Conservation (phyloP, 2,113 vertebrate species). For the Microcebus tavaratra region DNA sequence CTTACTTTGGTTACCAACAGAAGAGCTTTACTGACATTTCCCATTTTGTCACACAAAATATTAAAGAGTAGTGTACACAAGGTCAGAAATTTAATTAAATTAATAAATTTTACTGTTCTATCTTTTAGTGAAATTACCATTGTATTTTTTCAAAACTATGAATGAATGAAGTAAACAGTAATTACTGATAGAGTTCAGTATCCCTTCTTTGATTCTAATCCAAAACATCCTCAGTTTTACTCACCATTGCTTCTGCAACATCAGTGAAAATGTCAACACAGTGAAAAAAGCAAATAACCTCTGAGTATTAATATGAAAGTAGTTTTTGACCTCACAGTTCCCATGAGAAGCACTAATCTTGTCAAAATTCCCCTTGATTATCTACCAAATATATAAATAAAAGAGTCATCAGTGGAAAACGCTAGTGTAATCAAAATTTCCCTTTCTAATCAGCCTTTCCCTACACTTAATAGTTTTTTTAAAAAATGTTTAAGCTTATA, state of each 20-base stretch:
- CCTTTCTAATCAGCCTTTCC: neutral
- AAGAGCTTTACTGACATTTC: neutral
- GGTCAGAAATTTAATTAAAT: neutral
- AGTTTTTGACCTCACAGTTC: neutral
- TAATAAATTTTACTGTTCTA: neutral
- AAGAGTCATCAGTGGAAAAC: neutral
- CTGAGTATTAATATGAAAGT: neutral
- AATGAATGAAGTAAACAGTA: neutral
- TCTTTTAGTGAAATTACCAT: neutral
- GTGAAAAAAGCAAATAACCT: neutral
- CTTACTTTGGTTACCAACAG: neutral
- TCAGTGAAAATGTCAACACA: neutral
- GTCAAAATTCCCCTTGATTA: neutral
- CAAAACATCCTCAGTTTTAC: neutral
- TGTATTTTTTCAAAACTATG: neutral
- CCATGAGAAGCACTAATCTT: neutral
- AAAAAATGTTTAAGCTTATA: neutral
- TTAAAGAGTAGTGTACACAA: neutral
- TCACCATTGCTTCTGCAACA: neutral
- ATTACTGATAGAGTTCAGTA: neutral
- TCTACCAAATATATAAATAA: neutral
- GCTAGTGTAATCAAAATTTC: neutral
- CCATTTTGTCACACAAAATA: neutral
- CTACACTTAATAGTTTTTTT: neutral
- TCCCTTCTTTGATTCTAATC: neutral